Percentiles rank a stretch among this genome's conserved stretches.
Conservation (phyloP, 2,888 invertebrate genomes). For the Abrostola tripartita region DNA sequence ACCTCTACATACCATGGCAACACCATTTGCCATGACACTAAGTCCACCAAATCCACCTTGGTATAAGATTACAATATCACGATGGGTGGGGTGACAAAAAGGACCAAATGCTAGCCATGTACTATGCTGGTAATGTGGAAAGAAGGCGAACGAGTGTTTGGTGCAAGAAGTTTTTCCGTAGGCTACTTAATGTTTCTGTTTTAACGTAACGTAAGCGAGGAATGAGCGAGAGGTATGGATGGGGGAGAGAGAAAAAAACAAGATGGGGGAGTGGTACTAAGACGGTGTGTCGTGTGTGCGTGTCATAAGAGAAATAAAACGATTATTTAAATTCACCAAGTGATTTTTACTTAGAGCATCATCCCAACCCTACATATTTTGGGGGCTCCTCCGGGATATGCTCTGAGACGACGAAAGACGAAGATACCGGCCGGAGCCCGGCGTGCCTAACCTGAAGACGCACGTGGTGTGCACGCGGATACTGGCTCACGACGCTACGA, state of each 20-base stretch:
- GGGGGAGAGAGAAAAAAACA: not conserved
- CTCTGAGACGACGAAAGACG: not conserved
- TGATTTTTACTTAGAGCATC: not conserved
- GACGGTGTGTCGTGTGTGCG: not conserved
- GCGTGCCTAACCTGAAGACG: constrained; percentile 1
- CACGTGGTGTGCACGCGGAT: not conserved
- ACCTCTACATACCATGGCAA: not conserved
- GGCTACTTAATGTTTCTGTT: too few species aligned
- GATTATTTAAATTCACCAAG: not conserved
- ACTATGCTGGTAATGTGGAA: constrained; percentile 3
- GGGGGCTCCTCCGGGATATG: not conserved
- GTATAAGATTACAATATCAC: constrained; percentile 5
- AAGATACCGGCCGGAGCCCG: too few species aligned
- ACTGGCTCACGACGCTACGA: not conserved
- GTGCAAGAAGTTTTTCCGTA: too few species aligned
- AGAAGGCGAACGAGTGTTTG: constrained; percentile 5
- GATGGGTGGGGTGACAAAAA: constrained; percentile 16
- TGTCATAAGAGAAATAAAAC: not conserved
- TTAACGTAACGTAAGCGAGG: not conserved
- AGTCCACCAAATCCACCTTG: constrained; percentile 8
- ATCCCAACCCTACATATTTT: constrained; percentile 1
- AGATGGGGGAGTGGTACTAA: not conserved
- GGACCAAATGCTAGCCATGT: constrained; percentile 10
- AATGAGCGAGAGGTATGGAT: not conserved
- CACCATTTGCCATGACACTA: not conserved